phyloP scores from a whole-genome alignment of 2,888 invertebrate species.

The Candidula unifasciata region DNA sequence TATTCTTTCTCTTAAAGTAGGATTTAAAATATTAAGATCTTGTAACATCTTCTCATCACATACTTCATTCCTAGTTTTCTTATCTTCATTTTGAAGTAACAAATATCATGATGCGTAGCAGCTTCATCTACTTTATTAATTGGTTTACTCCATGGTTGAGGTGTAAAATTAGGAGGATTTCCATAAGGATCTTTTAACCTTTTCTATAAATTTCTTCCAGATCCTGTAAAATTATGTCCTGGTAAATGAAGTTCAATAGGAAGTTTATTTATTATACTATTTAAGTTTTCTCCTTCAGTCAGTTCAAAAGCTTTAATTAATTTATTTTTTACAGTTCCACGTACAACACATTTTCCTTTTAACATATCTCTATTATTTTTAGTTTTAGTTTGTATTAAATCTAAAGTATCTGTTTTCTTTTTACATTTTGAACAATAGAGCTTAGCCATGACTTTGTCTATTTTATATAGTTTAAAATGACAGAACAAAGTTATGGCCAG shows the following conservation, averaged over 20 bases:
- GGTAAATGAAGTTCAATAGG: slow-evolving; percentile 51
- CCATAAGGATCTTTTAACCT: background rate
- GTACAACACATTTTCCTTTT: slow-evolving; percentile 38
- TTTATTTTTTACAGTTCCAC: slow-evolving; percentile 42
- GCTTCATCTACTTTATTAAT: slow-evolving; percentile 31
- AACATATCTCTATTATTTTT: slow-evolving; percentile 40
- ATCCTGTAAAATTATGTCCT: slow-evolving; percentile 13
- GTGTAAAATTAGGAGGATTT: slow-evolving; percentile 12
- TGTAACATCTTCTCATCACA: slow-evolving; percentile 14
- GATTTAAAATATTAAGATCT: slow-evolving; percentile 7
- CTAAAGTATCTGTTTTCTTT: slow-evolving; percentile 19
- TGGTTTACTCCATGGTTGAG: slow-evolving; percentile 7
- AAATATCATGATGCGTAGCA: slow-evolving; percentile 13
- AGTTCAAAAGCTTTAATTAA: slow-evolving; percentile 29
- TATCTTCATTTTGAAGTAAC: slow-evolving; percentile 18
- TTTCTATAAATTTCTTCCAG: slow-evolving; percentile 3
- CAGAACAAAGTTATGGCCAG: too few species aligned
- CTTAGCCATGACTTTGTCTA: background rate
- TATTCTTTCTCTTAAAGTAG: slow-evolving; percentile 1
- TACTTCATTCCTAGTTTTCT: background rate
- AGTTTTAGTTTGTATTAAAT: slow-evolving; percentile 1
- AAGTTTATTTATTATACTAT: slow-evolving; percentile 39
- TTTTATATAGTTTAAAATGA: slow-evolving; percentile 24
- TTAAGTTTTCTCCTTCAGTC: slow-evolving; percentile 11
- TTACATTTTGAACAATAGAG: slow-evolving; percentile 44